Evolutionary conservation across 2,113 vertebrate species (phyloP), one percentile per base, ranked within the genome.

Genomic region (Ornithorhynchus anatinus): DNA sequence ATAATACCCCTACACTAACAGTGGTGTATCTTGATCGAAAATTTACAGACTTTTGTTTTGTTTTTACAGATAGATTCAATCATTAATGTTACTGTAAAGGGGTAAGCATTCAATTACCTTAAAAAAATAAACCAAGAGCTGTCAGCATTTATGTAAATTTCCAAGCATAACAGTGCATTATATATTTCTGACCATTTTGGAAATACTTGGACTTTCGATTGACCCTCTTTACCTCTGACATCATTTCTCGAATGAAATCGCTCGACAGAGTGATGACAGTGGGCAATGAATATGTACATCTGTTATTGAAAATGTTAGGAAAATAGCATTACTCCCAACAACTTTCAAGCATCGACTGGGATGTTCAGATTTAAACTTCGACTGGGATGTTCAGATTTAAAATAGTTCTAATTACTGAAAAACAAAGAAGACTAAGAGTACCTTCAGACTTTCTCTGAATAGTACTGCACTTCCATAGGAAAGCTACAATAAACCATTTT

Each of bases 1-100:
- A 69, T 59, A 50, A 75, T 74, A 56, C 53, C 69, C 35, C 53
- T 10, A 53, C 36, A 72, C 77, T 75, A 84, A 80, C 73, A 83
- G 23, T 66, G 43, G 39, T 10, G 52, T 20, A 71, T 48, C 36
- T 0, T 4, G 38, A 66, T 67, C 29, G 19, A 72, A 63, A 57
- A 44, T 61, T 60, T 38, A 70, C 23, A 73, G 58, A 35, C 38
- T 39, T 27, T 27, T 64, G 19, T 52, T 58, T 53, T 39, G n/a
- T n/a, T n/a, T n/a, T n/a, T n/a, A n/a, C 6, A 10, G 25, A 43
- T 38, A 47, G 39, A 72, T 54, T 22, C 37, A 42, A 64, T 40
- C 15, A 57, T 52, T 68, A 35, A 58, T 67, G 17, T 39, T 43
- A 58, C 20, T 62, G 51, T 27, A 59, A 50, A 58, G 25, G 33